Conservation (phyloP, 2,888 invertebrate species). For the Loripinus fragilis region DNA sequence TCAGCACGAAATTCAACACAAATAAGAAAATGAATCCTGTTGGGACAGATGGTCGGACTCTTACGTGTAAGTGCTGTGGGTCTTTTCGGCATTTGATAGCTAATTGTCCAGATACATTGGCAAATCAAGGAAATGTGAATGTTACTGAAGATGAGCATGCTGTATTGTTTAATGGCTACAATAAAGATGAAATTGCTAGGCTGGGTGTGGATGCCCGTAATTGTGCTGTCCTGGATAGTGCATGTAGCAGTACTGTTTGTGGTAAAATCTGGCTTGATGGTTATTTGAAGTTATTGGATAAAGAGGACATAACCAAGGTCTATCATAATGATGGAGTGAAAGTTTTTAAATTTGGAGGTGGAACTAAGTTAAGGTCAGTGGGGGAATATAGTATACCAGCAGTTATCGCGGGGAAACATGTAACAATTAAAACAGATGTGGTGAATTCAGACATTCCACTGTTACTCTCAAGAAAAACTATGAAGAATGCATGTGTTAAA, state of each 20-base stretch:
- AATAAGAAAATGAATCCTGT: background rate
- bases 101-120: slow-evolving; percentile 24
- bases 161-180: slow-evolving; percentile 31
- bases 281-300: slow-evolving; percentile 16
- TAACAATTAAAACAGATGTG: slow-evolving; percentile 24
- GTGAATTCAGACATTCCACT: slow-evolving; percentile 25
- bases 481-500: slow-evolving; percentile 28
- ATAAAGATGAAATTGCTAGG: background rate
- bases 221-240: slow-evolving; percentile 21
- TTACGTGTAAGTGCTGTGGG: slow-evolving; percentile 22
- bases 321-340: background rate
- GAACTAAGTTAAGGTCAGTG: background rate
- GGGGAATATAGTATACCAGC: background rate
- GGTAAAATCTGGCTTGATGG: slow-evolving; percentile 27
- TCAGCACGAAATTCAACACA: no score
- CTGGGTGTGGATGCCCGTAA: slow-evolving; percentile 9
- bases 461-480: slow-evolving; percentile 15
- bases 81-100: slow-evolving; percentile 27
- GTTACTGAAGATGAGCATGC: background rate
- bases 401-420: slow-evolving; percentile 11
- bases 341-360: slow-evolving; percentile 21
- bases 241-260: slow-evolving; percentile 22
- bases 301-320: background rate
- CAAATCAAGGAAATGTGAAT: background rate
- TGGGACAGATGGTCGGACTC: slow-evolving; percentile 5